phyloP scores from a whole-genome alignment of 2,113 vertebrate species.

The Podocnemis expansa region DNA sequence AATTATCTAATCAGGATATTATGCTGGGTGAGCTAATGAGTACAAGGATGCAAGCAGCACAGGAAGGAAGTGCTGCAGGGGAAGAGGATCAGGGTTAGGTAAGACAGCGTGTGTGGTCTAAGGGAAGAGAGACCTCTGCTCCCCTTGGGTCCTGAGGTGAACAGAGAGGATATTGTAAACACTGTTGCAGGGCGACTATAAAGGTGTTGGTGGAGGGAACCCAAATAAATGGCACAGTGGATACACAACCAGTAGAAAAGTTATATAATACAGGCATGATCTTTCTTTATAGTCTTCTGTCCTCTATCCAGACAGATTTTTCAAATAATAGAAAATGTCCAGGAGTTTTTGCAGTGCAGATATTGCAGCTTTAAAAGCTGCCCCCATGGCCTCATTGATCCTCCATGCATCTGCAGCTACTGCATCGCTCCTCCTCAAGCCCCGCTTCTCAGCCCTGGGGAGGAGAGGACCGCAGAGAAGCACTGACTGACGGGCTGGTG shows the following conservation, averaged over 20 bases:
- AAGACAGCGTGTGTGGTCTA: background rate
- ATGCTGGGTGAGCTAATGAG: background rate
- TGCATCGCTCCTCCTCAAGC: too few relatives aligned
- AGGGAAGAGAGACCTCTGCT: background rate
- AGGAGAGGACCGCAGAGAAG: too few relatives aligned
- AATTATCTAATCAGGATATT: background rate
- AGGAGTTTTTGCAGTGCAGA: too few relatives aligned
- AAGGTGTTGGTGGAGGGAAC: background rate
- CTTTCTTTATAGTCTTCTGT: too few relatives aligned
- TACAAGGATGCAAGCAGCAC: background rate
- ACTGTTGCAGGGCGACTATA: background rate
- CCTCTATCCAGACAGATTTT: too few relatives aligned
- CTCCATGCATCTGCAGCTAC: too few relatives aligned
- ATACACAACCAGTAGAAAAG: background rate
- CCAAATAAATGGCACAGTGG: background rate
- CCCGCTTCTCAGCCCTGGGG: too few relatives aligned
- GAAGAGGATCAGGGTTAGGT: background rate
- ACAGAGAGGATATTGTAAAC: background rate
- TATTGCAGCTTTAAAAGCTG: too few relatives aligned
- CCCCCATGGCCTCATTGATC: too few relatives aligned
- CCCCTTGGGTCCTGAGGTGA: background rate
- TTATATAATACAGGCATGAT: too few relatives aligned
- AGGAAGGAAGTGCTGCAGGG: background rate
- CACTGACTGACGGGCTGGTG: too few relatives aligned
- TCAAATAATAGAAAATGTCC: too few relatives aligned